These are phyloP conservation scores for Eilema griseolum DNA, from an alignment of 2,888 invertebrate species.

Conservation along the genomic window DNA sequence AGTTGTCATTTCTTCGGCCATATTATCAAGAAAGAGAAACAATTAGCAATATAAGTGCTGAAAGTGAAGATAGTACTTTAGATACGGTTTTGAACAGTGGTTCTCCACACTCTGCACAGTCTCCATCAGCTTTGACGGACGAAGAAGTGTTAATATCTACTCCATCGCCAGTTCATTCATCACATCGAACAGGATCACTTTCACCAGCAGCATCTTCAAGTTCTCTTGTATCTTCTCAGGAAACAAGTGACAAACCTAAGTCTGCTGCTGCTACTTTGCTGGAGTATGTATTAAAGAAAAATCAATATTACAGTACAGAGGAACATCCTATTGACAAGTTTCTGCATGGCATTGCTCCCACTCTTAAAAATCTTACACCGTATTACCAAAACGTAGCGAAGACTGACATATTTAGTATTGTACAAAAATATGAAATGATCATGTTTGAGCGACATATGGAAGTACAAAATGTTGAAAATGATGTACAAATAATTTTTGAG, in stretches of 20 bases:
- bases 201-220: constrained; percentile 19
- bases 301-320: constrained; percentile 14
- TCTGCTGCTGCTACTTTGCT: constrained; percentile 19
- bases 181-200: constrained; percentile 19
- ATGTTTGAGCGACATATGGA: constrained; percentile 16
- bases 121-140: constrained; percentile 13
- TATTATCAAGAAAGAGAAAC: constrained; percentile 15
- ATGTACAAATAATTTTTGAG: constrained; percentile 15
- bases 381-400: constrained; percentile 15
- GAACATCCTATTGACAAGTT: constrained; percentile 17
- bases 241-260: constrained; percentile 19
- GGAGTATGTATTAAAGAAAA: constrained; percentile 22
- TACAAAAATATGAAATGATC: constrained; percentile 10
- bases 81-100: constrained; percentile 13
- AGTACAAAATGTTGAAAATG: constrained; percentile 15
- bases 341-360: constrained; percentile 12
- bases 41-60: constrained; percentile 12
- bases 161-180: constrained; percentile 16
- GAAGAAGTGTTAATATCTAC: constrained; percentile 14
- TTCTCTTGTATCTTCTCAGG: constrained; percentile 17
- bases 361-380: constrained; percentile 15
- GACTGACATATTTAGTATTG: constrained; percentile 14
- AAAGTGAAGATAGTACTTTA: constrained; percentile 11
- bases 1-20: constrained; percentile 14
- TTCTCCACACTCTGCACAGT: constrained; percentile 17